Evolutionary conservation across 2,113 vertebrate genomes (phyloP), one percentile per base, ranked within the genome.

Genomic region (Xiphophorus maculatus): DNA sequence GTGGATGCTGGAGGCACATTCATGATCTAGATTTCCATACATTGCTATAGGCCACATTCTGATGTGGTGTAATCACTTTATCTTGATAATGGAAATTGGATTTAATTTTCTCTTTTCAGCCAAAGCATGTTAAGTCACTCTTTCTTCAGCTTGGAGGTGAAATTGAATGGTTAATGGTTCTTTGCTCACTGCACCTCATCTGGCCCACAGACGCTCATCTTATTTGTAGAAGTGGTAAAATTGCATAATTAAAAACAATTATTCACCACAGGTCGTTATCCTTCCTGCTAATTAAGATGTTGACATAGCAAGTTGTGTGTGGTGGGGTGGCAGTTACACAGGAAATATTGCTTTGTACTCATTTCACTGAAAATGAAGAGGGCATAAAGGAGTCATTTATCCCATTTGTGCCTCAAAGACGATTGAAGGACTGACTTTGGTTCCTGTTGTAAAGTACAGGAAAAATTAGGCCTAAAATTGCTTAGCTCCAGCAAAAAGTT

Each of bases 171-270:
- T 79, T 83, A 93, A 85, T 77, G 83, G 87, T 85, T 90, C 73
- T 82, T 88, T 81, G 67, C 84, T 70, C 69, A 65, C 85, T 78
- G 80, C 64, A 74, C 77, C 83, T 88, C 71, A 83, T 74, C 84
- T 74, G 74, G 76, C 77, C 82, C 84, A 86, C 89, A 88, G 90
- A 92, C 88, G 85, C 90, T 35, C 81, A 89, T 89, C 88, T 87
- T 91, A 91, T 92, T 93, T 93, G 89, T 90, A 79, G 83, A 82
- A 86, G 84, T 60, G 61, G 82, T 90, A 89, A 89, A 91, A 90
- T 91, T 79, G 84, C 84, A 79, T 92, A 91, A 93, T 90, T 93
- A 90, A 91, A 92, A 93, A 90, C 88, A 84, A 93, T 92, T 91
- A 92, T 86, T 93, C 91, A 91, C 90, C 72, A 84, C 79, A 88